Evolutionary conservation across 2,113 vertebrate species (phyloP), one percentile per base, ranked within the genome.

Genomic region (Cottus gobio): DNA sequence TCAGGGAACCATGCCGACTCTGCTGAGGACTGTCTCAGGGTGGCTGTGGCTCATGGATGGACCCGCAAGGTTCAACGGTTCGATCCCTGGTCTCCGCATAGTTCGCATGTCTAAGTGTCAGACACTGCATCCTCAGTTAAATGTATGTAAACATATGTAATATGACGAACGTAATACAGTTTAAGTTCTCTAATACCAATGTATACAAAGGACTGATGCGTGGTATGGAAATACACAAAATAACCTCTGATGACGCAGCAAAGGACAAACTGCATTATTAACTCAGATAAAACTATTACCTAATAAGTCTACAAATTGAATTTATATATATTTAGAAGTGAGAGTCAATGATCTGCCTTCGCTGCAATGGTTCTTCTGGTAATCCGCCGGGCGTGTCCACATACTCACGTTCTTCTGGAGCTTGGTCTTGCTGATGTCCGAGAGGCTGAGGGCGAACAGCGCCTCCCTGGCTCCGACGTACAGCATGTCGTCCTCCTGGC

Each of bases 381-480:
- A 22, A 63, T 62, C 24, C 5, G 24, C 58, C 16, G 34, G 3
- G 9, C 34, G 11, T 42, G 50, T 60, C 7, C 24, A 54, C 16
- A 34, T 16, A 79, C 90, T 90, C 39, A 93, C 98, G 83, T 95
- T 95, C 76, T 78, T 96, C 74, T 95, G 95, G 11, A 90, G 91
- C 0, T 91, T 92, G 68, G 80, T 83, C 85, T 87, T 93, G 92
- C 92, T 94, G 92, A 96, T 95, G 89, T 96, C 93, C 0, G 90
- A 94, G 66, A 96, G 93, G 88, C 95, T 95, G 82, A 99, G 92
- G 0, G 97, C 96, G 1, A 99, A 92, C 34, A 99, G 95, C 30
- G 93, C 91, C 84, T 99, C 98, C 0, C 96, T 93, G 0, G 96
- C 97, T 2, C 98, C 98, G 11, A 97, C 94, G 2, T 97, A 99